Evolutionary conservation across 2,113 vertebrate species (phyloP).

Genomic region (Piliocolobus tephrosceles): DNA sequence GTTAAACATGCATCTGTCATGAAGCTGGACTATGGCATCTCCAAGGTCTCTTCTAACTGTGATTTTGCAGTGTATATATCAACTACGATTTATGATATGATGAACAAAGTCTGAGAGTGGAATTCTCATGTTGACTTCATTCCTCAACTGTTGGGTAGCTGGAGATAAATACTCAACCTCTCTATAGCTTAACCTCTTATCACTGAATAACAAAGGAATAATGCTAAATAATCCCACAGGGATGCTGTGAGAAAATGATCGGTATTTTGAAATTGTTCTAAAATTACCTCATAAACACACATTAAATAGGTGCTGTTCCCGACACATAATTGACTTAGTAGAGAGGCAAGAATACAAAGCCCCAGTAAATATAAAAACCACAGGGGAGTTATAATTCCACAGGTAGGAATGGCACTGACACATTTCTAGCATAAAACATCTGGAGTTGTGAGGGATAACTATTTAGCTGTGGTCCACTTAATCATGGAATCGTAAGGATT

Average conservation of each 20-base stretch:
- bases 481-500: conserved; percentile 24
- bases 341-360: conserved; percentile 39
- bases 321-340: conserved; percentile 18
- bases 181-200: background rate
- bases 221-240: background rate
- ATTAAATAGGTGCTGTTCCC: conserved; percentile 12
- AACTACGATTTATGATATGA: background rate
- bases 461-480: background rate
- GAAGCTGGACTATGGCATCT: background rate
- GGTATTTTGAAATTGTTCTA: conserved; percentile 18
- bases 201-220: conserved; percentile 24
- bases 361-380: conserved; percentile 13
- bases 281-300: conserved; percentile 21
- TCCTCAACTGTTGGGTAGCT: background rate
- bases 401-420: background rate
- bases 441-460: background rate
- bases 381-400: background rate
- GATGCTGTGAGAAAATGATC: background rate
- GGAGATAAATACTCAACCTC: background rate
- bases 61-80: background rate
- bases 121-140: background rate
- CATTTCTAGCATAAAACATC: conserved; percentile 35
- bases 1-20: background rate
- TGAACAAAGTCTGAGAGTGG: background rate
- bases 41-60: background rate